Conservation (phyloP, 2,113 vertebrate genomes). For the Oncorhynchus mykiss region DNA sequence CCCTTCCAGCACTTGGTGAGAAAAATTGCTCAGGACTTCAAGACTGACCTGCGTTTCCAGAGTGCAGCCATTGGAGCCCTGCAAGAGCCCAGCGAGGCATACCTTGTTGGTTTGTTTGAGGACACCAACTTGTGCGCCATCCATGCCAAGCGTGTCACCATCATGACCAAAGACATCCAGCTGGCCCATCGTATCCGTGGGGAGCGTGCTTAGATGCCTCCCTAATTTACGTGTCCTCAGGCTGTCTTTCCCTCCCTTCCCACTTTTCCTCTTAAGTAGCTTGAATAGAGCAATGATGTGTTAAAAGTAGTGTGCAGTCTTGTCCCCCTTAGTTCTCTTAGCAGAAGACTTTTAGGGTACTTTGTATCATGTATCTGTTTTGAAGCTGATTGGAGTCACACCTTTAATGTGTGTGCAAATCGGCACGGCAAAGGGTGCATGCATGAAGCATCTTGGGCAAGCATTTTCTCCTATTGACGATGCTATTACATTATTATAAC, state of each 20-base stretch:
- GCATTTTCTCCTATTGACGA: slow-evolving; percentile 42
- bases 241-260: neutral
- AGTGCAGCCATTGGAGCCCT: slow-evolving; percentile 82
- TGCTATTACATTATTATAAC: slow-evolving; percentile 32
- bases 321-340: slow-evolving; percentile 67
- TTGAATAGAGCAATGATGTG: slow-evolving; percentile 66
- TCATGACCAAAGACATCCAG: slow-evolving; percentile 85
- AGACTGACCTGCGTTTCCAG: slow-evolving; percentile 80
- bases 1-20: slow-evolving; percentile 80
- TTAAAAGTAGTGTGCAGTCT: slow-evolving; percentile 67
- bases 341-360: slow-evolving; percentile 67
- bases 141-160: slow-evolving; percentile 79
- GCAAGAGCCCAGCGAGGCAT: slow-evolving; percentile 79
- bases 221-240: neutral
- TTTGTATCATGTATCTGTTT: slow-evolving; percentile 64
- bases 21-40: slow-evolving; percentile 80
- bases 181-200: slow-evolving; percentile 80
- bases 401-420: slow-evolving; percentile 48
- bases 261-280: slow-evolving; percentile 57
- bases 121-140: slow-evolving; percentile 80
- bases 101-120: slow-evolving; percentile 77
- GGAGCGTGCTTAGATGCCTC: slow-evolving; percentile 67
- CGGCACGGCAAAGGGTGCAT: slow-evolving; percentile 21
- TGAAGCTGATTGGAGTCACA: slow-evolving; percentile 52
- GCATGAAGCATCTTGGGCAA: slow-evolving; percentile 51